Base-by-base conservation (phyloP, 2,797 vertebrate genomes). In the Remorina albescens region DNA sequence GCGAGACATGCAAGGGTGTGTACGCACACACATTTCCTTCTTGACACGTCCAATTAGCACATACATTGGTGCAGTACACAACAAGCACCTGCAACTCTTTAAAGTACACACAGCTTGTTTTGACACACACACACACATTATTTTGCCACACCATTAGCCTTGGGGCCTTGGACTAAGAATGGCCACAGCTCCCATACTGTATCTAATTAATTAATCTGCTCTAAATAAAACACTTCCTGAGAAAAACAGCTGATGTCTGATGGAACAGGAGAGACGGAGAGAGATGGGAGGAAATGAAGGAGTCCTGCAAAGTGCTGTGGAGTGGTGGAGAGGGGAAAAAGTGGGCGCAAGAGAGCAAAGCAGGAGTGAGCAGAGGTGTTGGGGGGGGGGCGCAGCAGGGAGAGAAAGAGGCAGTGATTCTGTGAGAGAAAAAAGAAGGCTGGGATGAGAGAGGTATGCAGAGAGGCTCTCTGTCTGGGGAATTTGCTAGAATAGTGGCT, bases 151-250 rank as follows among this genome's bases (percentile, higher is more conserved):
- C 50, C 47, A 41, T 39, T 53, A 71, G 78, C 84, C 81, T 59
- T 46, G 5, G 67, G 69, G 69, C 71, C 65, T 69, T 28, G 54
- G 23, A 74, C 76, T 80, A 78, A 85, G 71, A 83, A 75, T 49
- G 65, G 61, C 79, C 71, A 25, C 41, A 51, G 71, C 77, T 78
- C 67, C 46, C 74, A 80, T 83, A 70, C 86, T 81, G 77, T 82
- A 84, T 91, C 89, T 86, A 82, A 90, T 88, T 83, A 82, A 89
- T 91, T 84, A 87, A 88, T 90, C 83, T 83, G 75, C 85, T 84
- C 84, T 65, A 85, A 86, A 87, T 87, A 88, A 85, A 90, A 84
- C 60, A 80, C 74, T 83, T 80, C 57, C 67, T 57, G 71, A 37
- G 53, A 71, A 72, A 76, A 85, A 74, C 68, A 82, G 59, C 82